Percentiles rank a stretch among this genome's conserved stretches.
Evolutionary conservation across 2,797 vertebrate genomes (phyloP).

Genomic region (Macropus fuliginosus): DNA sequence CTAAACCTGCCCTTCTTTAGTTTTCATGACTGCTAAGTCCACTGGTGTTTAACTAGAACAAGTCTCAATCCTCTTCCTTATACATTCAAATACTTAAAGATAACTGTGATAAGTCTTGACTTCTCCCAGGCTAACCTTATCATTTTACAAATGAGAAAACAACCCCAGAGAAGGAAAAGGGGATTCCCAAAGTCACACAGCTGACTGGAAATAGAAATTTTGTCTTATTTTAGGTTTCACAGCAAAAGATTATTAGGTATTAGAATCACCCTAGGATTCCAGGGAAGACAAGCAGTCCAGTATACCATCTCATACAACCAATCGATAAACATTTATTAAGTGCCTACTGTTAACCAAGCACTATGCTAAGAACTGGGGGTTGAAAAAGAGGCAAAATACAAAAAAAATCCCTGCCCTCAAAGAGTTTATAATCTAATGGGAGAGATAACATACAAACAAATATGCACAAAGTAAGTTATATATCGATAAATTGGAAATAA

Average conservation of each 20-base stretch:
- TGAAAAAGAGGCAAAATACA: background rate
- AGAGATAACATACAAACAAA: background rate
- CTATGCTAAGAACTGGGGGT: background rate
- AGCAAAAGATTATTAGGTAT: background rate
- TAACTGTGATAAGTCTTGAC: background rate
- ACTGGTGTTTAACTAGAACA: background rate
- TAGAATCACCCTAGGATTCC: background rate
- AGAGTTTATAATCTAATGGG: background rate
- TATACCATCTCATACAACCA: background rate
- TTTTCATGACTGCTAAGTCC: background rate
- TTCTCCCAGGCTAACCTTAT: background rate
- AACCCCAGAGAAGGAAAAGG: background rate
- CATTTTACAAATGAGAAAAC: background rate
- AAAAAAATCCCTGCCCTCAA: background rate
- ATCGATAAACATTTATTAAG: background rate
- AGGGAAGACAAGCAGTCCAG: background rate
- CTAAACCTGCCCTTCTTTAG: background rate
- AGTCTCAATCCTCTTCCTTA: background rate
- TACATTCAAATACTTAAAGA: background rate
- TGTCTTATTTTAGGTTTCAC: background rate
- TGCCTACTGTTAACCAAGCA: background rate
- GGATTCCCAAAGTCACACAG: background rate
- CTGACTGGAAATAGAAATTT: background rate
- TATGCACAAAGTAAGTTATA: background rate
- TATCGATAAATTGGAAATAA: background rate